Evolutionary conservation across 1,140 invertebrate species (phyloP).

Genomic region (Harpegnathos saltator): DNA sequence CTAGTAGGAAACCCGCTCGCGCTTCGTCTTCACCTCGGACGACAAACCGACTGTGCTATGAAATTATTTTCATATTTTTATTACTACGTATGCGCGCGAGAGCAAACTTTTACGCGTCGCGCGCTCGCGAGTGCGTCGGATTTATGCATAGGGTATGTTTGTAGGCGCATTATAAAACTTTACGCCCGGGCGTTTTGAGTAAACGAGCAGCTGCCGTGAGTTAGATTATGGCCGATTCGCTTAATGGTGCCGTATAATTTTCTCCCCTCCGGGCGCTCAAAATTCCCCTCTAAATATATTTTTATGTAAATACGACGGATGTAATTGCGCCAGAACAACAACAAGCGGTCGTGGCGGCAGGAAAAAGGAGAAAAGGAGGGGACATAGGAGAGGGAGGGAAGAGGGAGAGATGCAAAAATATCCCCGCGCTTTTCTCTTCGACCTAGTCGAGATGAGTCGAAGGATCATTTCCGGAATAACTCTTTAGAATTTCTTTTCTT

Average conservation of each 20-base stretch:
- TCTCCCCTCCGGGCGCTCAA: neutral
- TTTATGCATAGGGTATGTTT: slow-evolving; percentile 39
- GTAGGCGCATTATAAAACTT: slow-evolving; percentile 46
- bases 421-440: no score
- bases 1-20: neutral
- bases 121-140: neutral
- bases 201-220: slow-evolving; percentile 29
- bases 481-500: no score
- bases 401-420: no score
- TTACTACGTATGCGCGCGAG: neutral
- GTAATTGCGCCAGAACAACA: slow-evolving; percentile 3
- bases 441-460: no score
- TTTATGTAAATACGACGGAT: neutral
- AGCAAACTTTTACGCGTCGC: neutral
- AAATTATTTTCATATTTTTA: slow-evolving; percentile 37
- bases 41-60: no score
- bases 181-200: slow-evolving; percentile 37
- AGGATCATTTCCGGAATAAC: no score
- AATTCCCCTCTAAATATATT: slow-evolving; percentile 11
- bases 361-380: slow-evolving; percentile 1
- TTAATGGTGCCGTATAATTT: slow-evolving; percentile 33
- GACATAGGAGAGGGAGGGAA: no score
- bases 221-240: slow-evolving; percentile 43
- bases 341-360: no score
- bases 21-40: no score